Conservation (phyloP, 2,888 invertebrate genomes). For the Rhyacophila evoluta region DNA sequence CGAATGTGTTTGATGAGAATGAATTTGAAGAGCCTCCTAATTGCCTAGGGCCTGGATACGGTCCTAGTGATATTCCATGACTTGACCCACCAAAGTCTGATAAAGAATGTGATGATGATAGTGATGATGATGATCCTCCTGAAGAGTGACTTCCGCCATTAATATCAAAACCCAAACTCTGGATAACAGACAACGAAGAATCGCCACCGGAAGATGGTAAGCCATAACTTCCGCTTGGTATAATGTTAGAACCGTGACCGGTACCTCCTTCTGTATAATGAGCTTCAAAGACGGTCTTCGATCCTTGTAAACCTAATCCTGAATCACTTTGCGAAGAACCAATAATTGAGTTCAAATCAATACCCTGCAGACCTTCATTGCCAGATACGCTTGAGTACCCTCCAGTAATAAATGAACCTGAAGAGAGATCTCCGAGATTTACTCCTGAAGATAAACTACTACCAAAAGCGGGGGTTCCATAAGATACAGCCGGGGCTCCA, state of each 20-base stretch:
- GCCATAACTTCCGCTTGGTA: constrained; percentile 47
- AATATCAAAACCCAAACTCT: constrained; percentile 63
- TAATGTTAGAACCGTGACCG: constrained; percentile 56
- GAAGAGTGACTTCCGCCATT: constrained; percentile 27
- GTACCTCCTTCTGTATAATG: constrained; percentile 64
- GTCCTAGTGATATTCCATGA: constrained; percentile 57
- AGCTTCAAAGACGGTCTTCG: constrained; percentile 67
- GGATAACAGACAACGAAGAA: constrained; percentile 58
- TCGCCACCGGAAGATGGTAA: constrained; percentile 50
- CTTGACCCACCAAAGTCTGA: constrained; percentile 7
- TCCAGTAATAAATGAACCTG: constrained; percentile 44
- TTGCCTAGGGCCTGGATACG: constrained; percentile 63
- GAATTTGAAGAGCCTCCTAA: constrained; percentile 59
- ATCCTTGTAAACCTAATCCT: constrained; percentile 53
- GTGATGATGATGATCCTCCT: not conserved
- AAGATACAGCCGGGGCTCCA: constrained; percentile 10
- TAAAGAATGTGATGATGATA: constrained; percentile 15
- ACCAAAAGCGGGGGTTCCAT: not conserved
- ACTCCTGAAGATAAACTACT: constrained; percentile 58
- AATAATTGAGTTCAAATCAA: constrained; percentile 56
- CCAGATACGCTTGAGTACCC: constrained; percentile 52
- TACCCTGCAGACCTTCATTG: constrained; percentile 53
- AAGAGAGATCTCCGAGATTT: constrained; percentile 57
- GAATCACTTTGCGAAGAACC: constrained; percentile 48
- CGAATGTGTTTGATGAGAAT: constrained; percentile 57